Evolutionary conservation across 2,113 vertebrate species (phyloP).

Genomic region (Mungos mungo): DNA sequence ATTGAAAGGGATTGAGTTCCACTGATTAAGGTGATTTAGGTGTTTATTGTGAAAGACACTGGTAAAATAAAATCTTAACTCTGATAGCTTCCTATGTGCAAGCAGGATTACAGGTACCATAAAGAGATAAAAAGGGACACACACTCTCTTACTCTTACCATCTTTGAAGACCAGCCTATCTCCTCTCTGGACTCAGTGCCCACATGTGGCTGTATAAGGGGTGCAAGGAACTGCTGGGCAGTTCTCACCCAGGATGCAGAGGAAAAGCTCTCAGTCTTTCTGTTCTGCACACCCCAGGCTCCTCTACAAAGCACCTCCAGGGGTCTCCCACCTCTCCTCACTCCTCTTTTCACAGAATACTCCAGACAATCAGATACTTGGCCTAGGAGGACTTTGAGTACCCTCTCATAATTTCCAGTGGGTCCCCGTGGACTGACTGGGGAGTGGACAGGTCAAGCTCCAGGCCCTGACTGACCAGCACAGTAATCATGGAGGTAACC

Average conservation of each 20-base stretch:
- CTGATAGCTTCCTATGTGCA: not conserved
- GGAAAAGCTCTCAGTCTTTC: not conserved
- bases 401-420: not conserved
- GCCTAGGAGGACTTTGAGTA: not conserved
- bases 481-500: not conserved
- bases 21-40: not conserved
- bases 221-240: not conserved
- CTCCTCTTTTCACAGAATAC: not conserved
- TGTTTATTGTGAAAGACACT: not conserved
- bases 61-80: not conserved
- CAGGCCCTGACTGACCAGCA: not conserved
- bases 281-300: not conserved
- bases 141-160: not conserved
- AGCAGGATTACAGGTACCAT: not conserved
- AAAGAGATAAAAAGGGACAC: not conserved
- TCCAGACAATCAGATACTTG: not conserved
- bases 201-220: not conserved
- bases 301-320: not conserved
- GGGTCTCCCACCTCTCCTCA: not conserved
- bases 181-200: not conserved
- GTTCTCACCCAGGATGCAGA: not conserved
- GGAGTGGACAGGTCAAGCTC: not conserved
- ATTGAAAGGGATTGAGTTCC: not conserved
- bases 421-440: not conserved
- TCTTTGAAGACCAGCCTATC: not conserved